Evolutionary conservation across 2,113 vertebrate species (phyloP), one percentile per base, ranked within the genome.

Genomic region (Larimichthys polyactis): DNA sequence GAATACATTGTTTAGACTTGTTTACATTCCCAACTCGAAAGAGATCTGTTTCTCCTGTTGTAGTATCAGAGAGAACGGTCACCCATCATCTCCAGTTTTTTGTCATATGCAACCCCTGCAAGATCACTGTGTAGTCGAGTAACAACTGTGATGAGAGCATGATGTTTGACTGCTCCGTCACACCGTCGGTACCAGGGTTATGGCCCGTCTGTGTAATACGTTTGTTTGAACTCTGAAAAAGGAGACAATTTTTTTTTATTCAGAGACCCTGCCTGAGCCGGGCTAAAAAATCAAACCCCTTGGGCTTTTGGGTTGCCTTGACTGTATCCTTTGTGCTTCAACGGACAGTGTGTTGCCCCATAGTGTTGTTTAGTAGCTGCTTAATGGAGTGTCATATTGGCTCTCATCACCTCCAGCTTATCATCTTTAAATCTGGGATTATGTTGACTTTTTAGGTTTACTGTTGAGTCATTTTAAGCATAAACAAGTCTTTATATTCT

Each of bases 1-100:
- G 86, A 87, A 85, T 90, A 77, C 88, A 83, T 88, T 36, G 5
- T 36, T 36, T 36, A 71, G 54, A 83, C 72, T 81, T 62, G 17
- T 52, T 70, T 58, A 84, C 43, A 55, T 75, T 74, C 49, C 75
- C 19, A 57, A 71, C 57, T 78, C 11, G 17, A 62, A 77, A 78
- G 3, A 19, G 22, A 75, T 65, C 57, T 60, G 60, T 58, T 43
- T 57, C 22, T n/a, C 2, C 12, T 55, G 67, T 69, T 83, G 59
- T 65, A 0, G n/a, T 29, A 22, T 82, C 49, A 43, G 9, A 60
- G 71, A 29, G 32, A 22, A 48, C 58, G 15, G 67, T 82, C 66
- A 57, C 27, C 20, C 54, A n/a, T 81, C 71, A 64, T 70, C 48
- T 57, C 2, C 62, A 46, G 57, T 27, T 65, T 51, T 36, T 79